Evolutionary conservation across 2,113 vertebrate species (phyloP), one percentile per base, ranked within the genome.

Genomic region (Myrmecobius fasciatus): DNA sequence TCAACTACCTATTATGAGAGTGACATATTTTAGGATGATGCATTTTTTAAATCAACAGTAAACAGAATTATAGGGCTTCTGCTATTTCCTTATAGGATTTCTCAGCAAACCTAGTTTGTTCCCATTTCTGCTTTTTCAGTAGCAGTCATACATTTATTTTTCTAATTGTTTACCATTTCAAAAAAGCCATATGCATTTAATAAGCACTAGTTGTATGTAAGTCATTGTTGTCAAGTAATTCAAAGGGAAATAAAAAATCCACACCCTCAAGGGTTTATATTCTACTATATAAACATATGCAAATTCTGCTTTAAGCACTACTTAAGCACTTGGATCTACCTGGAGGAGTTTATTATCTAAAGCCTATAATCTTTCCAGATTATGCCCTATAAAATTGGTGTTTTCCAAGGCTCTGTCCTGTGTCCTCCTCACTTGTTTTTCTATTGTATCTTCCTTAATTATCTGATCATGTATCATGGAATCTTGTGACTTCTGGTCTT

Each of bases 1-100:
- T 92, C 67, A 94, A 56, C 48, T 47, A 9, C 91, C 94, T n/a
- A 92, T 96, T 94, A 96, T 89, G 46, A 88, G 83, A 96, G 28
- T 43, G 91, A 75, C 53, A 95, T 6, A 22, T 53, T 92, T 83
- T 43, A 56, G 25, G 52, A 90, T 51, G 31, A 20, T 24, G 46
- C 12, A 25, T 43, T 52, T 83, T 93, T 52, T 92, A 94, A 96
- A 54, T 91, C 31, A 75, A 88, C 49, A 53, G 51, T 93, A 91
- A 95, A 90, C 25, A 28, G 53, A n/a, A 89, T 52, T 48, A 26
- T 90, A 12, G 53, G 43, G 51, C 10, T 36, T 31, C 11, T n/a
- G 54, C 26, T 83, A 8, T 89, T 91, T 46, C 11, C 26, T 67
- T 43, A 10, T 9, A 60, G 7, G 43, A 2, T 9, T 90, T 94